Evolutionary conservation across 2,113 vertebrate genomes (phyloP).

Genomic region (Leptocoma aspasia): DNA sequence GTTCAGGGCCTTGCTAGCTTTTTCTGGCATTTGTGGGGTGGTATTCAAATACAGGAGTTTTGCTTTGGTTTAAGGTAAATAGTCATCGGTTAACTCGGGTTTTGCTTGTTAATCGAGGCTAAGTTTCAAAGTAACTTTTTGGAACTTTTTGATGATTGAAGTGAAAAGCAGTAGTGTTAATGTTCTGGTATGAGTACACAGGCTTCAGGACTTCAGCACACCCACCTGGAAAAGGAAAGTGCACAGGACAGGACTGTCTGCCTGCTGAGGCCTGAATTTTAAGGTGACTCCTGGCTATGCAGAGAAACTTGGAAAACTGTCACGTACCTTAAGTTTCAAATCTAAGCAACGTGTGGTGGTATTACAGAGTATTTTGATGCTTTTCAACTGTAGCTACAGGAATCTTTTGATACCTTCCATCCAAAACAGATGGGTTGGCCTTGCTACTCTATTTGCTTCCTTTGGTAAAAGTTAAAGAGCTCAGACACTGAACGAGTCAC

Average conservation of each 20-base stretch:
- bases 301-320: background rate
- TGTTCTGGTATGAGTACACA: conserved; percentile 52
- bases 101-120: conserved; percentile 53
- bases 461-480: conserved; percentile 8
- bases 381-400: background rate
- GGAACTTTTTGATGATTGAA: conserved; percentile 41
- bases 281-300: background rate
- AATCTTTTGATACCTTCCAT: background rate
- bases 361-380: background rate
- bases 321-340: background rate
- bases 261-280: background rate
- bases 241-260: background rate
- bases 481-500: background rate
- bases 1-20: conserved; percentile 44
- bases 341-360: background rate
- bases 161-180: conserved; percentile 69
- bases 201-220: conserved; percentile 11
- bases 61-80: conserved; percentile 47
- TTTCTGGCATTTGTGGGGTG: conserved; percentile 32
- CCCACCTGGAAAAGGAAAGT: conserved; percentile 28
- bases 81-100: conserved; percentile 16
- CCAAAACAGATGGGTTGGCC: background rate
- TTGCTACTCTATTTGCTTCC: background rate
- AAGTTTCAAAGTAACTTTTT: conserved; percentile 64
- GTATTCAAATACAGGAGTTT: conserved; percentile 38